phyloP scores from a whole-genome alignment of 2,113 vertebrate species.

The Passerina amoena region DNA sequence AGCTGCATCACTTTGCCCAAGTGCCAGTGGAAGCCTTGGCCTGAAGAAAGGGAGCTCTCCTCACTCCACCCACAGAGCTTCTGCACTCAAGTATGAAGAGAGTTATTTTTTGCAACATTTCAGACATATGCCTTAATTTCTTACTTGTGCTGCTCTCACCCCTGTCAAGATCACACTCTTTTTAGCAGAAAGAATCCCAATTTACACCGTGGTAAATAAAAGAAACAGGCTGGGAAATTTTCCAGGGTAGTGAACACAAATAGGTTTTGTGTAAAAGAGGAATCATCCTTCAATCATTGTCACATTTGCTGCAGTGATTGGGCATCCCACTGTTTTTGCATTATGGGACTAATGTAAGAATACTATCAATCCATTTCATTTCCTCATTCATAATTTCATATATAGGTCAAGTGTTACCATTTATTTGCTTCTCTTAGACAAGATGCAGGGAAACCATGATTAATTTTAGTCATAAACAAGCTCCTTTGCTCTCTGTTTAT shows the following conservation, averaged over 20 bases:
- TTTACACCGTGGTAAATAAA: background rate
- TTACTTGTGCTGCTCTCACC: background rate
- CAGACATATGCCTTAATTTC: background rate
- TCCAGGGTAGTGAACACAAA: background rate
- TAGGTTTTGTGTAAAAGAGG: background rate
- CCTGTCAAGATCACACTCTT: background rate
- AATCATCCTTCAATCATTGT: background rate
- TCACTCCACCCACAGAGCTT: background rate
- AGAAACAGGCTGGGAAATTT: background rate
- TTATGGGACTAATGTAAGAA: background rate
- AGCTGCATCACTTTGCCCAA: background rate
- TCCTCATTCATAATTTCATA: background rate
- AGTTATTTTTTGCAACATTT: background rate
- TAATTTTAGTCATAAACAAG: background rate
- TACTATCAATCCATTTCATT: background rate
- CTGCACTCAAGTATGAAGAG: background rate
- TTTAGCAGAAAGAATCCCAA: background rate
- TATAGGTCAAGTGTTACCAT: background rate
- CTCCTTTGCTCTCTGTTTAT: constrained; percentile 6
- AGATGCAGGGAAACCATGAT: background rate
- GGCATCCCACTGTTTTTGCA: background rate
- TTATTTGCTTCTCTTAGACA: background rate
- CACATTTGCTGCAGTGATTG: background rate
- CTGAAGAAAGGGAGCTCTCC: background rate
- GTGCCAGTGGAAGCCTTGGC: background rate